Evolutionary conservation across 2,888 invertebrate species (phyloP), one percentile per base, ranked within the genome.

Genomic region (Pecten maximus): DNA sequence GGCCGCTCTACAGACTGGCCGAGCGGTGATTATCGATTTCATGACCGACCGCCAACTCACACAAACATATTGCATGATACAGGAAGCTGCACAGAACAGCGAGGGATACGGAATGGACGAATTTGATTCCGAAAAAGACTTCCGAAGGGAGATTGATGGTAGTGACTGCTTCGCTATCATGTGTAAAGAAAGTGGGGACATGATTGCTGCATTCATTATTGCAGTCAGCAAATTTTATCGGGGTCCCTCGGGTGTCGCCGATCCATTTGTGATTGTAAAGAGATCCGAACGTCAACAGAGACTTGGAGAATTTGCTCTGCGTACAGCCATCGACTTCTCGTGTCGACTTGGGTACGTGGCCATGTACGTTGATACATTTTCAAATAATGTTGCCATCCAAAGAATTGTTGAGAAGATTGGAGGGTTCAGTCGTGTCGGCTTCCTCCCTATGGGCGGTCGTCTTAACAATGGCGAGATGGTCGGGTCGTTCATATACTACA

Each of bases 361-460:
- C 12, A 94, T 95, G 91, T 95, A 95, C 89, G 93, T 94, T 8
- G 95, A 95, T 89, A 94, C 94, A 3, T 95, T 95, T 90, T 93
- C 93, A 50, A 94, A 94, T 88, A 95, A 95, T 88, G 89, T 88
- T 28, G 93, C 93, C 40, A 93, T 95, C 91, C 92, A 93, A 40
- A 91, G 91, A 60, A 94, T 95, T 40, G 91, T 94, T 15, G 93
- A 93, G 74, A 93, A 92, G 87, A 87, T 94, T 12, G 93, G 92
- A 3, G 94, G 94, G 0, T 92, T 94, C 87, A 50, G 92, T 40
- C 89, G 92, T 87, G 94, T 94, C 15, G 95, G 94, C 15, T 93
- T 92, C 91, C 90, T 95, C 50, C 95, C 95, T 86, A 92, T 94
- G 91, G 94, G 93, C 10, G 94, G 94, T 15, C 91, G 92, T 10